Base-by-base conservation (phyloP, 2,888 invertebrate genomes). In the Holacanthella duospinosa region DNA sequence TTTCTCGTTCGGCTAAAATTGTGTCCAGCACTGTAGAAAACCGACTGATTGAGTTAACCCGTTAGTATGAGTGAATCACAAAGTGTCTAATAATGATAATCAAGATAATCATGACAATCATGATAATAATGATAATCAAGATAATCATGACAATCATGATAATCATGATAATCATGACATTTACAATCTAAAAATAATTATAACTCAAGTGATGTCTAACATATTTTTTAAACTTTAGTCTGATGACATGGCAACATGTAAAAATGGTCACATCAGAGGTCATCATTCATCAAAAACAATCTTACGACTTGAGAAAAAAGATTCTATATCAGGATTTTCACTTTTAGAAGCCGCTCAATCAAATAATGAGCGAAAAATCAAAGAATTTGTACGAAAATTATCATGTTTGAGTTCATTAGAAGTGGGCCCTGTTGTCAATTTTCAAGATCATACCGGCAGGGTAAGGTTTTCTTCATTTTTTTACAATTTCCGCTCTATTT, bases 391-490 rank as follows among this genome's bases (percentile, higher is more conserved):
- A 44, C 36, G 64, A 29, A 66, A 66, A 56, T 60, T 71, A n/a
- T 25, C 29, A 6, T 16, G 29, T n/a, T 36, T 69, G 26, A 53
- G 56, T 9, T 62, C 62, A 9, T 63, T 63, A 9, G 71, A 71
- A 55, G 68, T 65, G 25, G 65, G 66, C 43, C 64, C 70, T 1
- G 63, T 71, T 36, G 70, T 66, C 62, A 71, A 71, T 57, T 71
- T 69, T 61, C 70, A 70, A 63, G 71, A 71, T 53, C 67, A 66
- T 25, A 65, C 68, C 25, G 71, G 71, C 48, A 58, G 71, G 67
- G 71, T 71, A 62, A 71, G 67, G n/a, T 43, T 43, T 19, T 44
- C 48, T 19, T 26, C 36, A 9, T 36, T 16, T 36, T 36, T 36
- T 36, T 36, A 6, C 6, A 36, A 6, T 16, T 36, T 36, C 36